phyloP scores from a whole-genome alignment of 1,140 invertebrate genomes.

The Nephila pilipes region DNA sequence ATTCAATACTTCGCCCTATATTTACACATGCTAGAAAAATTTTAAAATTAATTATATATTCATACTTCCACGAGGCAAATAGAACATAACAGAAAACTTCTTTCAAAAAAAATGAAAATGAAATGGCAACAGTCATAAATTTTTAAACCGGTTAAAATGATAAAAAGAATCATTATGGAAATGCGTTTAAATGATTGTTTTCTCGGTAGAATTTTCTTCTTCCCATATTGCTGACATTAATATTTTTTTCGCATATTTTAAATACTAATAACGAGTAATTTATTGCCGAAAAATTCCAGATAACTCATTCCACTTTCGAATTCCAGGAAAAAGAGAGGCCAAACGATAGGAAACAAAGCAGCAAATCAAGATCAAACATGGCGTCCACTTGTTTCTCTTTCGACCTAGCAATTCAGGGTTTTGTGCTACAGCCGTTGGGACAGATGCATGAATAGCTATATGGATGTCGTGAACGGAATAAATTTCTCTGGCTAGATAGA shows the following conservation, averaged over 20 bases:
- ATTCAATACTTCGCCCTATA: too few relatives aligned
- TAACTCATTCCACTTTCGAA: neutral
- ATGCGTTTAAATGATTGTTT: too few relatives aligned
- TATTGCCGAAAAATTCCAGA: neutral
- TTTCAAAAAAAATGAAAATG: too few relatives aligned
- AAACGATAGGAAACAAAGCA: neutral
- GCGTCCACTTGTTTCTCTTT: constrained; percentile 44
- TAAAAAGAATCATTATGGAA: too few relatives aligned
- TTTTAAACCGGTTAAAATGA: too few relatives aligned
- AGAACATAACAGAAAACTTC: too few relatives aligned
- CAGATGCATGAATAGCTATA: constrained; percentile 62
- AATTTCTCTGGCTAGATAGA: constrained; percentile 49
- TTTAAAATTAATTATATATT: too few relatives aligned
- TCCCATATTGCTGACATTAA: too few relatives aligned
- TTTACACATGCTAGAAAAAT: too few relatives aligned
- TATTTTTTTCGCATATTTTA: neutral
- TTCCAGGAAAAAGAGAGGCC: neutral
- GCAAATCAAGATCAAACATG: constrained; percentile 47
- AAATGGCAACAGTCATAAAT: too few relatives aligned
- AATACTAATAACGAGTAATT: neutral
- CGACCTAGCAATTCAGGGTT: constrained; percentile 24
- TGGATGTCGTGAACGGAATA: constrained; percentile 70
- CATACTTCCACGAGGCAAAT: too few relatives aligned
- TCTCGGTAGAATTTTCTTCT: too few relatives aligned
- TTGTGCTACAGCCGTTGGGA: constrained; percentile 12